Conservation (phyloP, 37 sponge, comb jelly and placozoan genomes). For the Cliona cf. orientalis region DNA sequence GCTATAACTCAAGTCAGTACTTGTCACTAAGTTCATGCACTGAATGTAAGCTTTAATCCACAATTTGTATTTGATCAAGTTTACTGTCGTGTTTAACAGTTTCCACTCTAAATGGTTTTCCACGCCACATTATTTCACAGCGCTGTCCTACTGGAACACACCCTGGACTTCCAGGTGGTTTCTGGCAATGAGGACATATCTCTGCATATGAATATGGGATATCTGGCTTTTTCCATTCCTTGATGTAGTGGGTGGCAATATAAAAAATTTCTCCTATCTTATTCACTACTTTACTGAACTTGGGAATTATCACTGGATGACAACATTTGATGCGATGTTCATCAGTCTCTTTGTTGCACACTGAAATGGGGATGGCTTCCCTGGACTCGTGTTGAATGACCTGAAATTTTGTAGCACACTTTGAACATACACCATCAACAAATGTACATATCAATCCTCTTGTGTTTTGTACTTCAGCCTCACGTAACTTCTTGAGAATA, state of each 20-base stretch:
- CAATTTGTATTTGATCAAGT: too few species aligned
- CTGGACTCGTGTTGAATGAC: background rate
- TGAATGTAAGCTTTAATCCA: too few species aligned
- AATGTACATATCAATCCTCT: too few species aligned
- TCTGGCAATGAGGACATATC: background rate
- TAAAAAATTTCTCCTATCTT: background rate
- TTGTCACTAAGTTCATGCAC: too few species aligned
- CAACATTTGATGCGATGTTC: background rate
- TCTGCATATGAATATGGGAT: background rate
- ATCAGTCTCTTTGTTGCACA: background rate
- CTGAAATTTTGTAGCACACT: background rate
- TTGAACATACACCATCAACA: background rate
- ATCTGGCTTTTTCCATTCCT: background rate
- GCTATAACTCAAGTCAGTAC: too few species aligned
- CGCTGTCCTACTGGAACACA: background rate
- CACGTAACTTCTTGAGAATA: background rate
- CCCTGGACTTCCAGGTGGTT: background rate
- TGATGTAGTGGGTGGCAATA: background rate
- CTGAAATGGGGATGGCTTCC: background rate
- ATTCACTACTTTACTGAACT: background rate
- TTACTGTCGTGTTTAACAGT: too few species aligned
- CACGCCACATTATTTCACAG: too few species aligned
- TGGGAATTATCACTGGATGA: background rate
- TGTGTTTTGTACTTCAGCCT: too few species aligned
- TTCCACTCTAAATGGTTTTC: too few species aligned